phyloP scores from a whole-genome alignment of 2,888 invertebrate species.

The Drosophila picticornis region DNA sequence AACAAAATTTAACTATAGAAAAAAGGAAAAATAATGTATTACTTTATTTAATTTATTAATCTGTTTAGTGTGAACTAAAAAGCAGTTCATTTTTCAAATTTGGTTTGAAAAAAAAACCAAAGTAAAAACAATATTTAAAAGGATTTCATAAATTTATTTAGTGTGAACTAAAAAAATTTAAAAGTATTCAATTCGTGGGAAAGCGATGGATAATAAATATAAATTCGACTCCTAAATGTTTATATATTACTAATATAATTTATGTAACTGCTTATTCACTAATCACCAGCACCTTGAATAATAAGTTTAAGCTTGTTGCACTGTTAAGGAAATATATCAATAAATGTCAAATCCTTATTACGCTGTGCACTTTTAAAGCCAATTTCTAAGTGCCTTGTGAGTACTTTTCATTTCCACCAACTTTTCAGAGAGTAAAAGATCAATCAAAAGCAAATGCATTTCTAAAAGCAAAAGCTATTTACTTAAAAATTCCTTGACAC shows the following conservation, averaged over 20 bases:
- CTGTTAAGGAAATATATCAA: neutral
- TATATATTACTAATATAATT: too few species aligned
- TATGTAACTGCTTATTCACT: too few species aligned
- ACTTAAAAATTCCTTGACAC: neutral
- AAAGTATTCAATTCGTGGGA: too few species aligned
- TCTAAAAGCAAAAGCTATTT: neutral
- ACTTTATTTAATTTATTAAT: neutral
- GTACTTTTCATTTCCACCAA: neutral
- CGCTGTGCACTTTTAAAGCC: neutral
- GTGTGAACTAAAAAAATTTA: neutral
- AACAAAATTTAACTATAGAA: neutral
- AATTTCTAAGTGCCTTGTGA: neutral
- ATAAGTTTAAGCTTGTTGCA: too few species aligned
- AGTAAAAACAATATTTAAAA: too few species aligned
- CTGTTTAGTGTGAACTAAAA: neutral
- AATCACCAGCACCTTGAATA: too few species aligned
- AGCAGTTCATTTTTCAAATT: neutral
- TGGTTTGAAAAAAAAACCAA: accelerated
- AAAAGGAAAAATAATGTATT: neutral
- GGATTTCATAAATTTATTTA: neutral
- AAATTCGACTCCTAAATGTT: too few species aligned
- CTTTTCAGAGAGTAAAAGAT: too few species aligned
- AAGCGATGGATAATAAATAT: too few species aligned
- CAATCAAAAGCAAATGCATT: neutral
- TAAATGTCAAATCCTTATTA: neutral